phyloP scores from a whole-genome alignment of 2,113 vertebrate species.

The Austrofundulus limnaeus region DNA sequence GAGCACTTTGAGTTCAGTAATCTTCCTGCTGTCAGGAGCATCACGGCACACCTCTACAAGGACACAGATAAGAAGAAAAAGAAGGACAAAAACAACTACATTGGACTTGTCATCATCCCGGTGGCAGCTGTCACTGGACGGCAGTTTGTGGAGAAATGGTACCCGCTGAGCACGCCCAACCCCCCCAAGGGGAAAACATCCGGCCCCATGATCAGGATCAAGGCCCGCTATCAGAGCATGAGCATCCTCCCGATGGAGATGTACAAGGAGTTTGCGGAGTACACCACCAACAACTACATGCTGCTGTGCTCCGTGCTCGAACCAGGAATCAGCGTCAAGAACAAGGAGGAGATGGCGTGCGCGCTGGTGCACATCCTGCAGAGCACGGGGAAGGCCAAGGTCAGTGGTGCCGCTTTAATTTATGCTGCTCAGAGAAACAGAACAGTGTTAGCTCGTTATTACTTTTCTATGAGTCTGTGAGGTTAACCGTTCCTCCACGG shows the following conservation, averaged over 20 bases:
- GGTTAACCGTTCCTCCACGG: conserved; percentile 31
- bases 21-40: conserved; percentile 87
- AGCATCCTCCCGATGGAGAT: conserved; percentile 98
- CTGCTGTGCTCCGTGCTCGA: conserved; percentile 93
- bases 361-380: conserved; percentile 97
- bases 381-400: conserved; percentile 99
- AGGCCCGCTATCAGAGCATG: conserved; percentile 95
- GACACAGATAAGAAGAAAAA: conserved; percentile 99
- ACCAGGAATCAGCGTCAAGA: conserved; percentile 95
- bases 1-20: conserved; percentile 99
- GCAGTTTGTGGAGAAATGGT: conserved; percentile 98
- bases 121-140: conserved; percentile 86
- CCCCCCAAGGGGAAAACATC: conserved; percentile 89
- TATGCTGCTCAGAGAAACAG: background rate
- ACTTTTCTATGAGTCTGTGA: conserved; percentile 17
- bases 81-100: conserved; percentile 97
- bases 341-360: conserved; percentile 98
- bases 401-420: conserved; percentile 58
- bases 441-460: background rate
- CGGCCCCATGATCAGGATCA: conserved; percentile 95
- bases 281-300: conserved; percentile 98
- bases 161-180: conserved; percentile 88
- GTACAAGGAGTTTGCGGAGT: conserved; percentile 99
- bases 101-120: conserved; percentile 91
- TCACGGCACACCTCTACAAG: conserved; percentile 94